These are phyloP conservation scores for Folsomia manolachei DNA, from an alignment of 2,888 invertebrate species.

Conservation along the genomic window DNA sequence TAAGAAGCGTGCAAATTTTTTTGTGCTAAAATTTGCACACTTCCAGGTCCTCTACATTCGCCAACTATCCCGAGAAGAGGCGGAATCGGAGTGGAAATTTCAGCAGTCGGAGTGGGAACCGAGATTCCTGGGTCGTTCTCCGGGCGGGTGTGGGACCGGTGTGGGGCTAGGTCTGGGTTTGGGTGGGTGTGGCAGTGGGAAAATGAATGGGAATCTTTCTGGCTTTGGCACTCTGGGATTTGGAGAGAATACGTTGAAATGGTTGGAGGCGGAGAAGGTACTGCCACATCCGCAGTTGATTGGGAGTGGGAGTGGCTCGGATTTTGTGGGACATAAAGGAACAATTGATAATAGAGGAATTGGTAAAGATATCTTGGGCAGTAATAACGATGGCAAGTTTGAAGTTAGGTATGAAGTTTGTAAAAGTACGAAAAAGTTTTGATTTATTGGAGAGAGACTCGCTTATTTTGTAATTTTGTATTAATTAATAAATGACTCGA, in stretches of 20 bases:
- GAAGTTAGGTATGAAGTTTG: constrained; percentile 8
- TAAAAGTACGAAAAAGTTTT: not conserved
- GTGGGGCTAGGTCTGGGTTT: not conserved
- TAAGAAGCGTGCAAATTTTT: not conserved
- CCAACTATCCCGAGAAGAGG: constrained; percentile 28
- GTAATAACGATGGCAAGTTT: not conserved
- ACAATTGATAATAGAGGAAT: not conserved
- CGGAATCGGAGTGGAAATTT: constrained; percentile 18
- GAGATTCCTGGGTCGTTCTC: not conserved
- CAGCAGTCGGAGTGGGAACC: constrained; percentile 11
- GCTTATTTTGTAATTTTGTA: too few species aligned
- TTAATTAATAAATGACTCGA: not conserved
- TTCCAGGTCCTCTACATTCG: constrained; percentile 23
- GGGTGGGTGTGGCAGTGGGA: too few species aligned
- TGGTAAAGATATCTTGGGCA: not conserved
- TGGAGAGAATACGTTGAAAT: constrained; percentile 12
- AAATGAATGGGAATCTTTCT: not conserved
- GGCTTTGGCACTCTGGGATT: constrained; percentile 6
- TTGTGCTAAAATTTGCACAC: not conserved
- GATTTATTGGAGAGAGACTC: too few species aligned
- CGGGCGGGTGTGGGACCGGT: too few species aligned
- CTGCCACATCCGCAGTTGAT: not conserved
- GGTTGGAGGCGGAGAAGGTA: constrained; percentile 4
- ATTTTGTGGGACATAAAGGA: not conserved
- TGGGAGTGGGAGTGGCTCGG: not conserved